Evolutionary conservation across 1,140 invertebrate genomes (phyloP), one percentile per base, ranked within the genome.

Genomic region (Proales similis): DNA sequence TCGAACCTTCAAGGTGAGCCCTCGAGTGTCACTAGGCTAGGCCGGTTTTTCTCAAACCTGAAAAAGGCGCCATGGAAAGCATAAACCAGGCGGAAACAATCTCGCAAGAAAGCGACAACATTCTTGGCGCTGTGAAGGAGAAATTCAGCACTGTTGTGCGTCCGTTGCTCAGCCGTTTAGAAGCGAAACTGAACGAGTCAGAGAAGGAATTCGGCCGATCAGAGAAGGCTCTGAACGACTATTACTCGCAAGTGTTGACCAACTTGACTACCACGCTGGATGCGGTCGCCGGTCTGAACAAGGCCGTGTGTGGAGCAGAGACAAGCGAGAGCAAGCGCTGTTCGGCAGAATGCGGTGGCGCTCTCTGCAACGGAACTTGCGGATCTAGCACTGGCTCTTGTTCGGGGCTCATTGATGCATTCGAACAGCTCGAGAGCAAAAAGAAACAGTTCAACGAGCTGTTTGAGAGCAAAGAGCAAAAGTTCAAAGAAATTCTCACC

Each of bases 401-500:
- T 42, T 39, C 51, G 19, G 51, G 51, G n/a, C 19, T 57, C 5
- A 26, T 42, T 26, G 51, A 57, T 24, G 39, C 51, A 2, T 57
- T 42, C 20, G 30, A 57, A 19, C 17, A 26, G 14, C 32, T 42
- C 9, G 22, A 20, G 7, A 57, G 32, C 45, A 19, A 42, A 14
- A 57, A 30, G 45, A 29, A 57, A 5, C 39, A 42, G 19, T 57
- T 57, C 45, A 42, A 57, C 19, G 11, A 57, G 0, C 17, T 57
- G 4, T 57, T 42, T 17, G 12, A 36, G 3, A 39, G 45, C 39
- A 36, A 57, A 39, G 51, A 57, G 27, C 29, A 36, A 19, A 42
- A 17, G n/a, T 42, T 57, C n/a, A 57, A 57, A 57, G 30, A 42
- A 39, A 57, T 57, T 57, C 32, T 57, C 36, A 57, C 51, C 36